These are phyloP conservation scores for Muricea muricata DNA, from an alignment of 92 coral and sea anemone species.

Conservation along the genomic window DNA sequence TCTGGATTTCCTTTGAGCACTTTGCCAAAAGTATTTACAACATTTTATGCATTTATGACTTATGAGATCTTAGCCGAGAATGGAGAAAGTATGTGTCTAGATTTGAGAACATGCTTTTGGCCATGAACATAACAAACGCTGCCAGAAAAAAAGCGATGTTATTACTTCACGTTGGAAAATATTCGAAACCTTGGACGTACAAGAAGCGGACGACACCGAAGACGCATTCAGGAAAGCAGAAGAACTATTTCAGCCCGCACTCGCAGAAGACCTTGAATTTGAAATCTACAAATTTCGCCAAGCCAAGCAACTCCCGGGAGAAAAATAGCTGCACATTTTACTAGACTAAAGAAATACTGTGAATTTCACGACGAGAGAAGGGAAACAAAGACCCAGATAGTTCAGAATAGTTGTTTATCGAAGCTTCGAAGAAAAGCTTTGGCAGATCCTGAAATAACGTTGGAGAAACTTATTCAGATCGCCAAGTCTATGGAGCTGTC, in stretches of 20 bases:
- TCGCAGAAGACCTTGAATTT: slow-evolving; percentile 35
- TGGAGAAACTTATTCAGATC: slow-evolving; percentile 29
- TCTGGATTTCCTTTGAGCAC: too few species aligned
- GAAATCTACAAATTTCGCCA: slow-evolving; percentile 45
- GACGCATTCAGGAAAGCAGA: slow-evolving; percentile 7
- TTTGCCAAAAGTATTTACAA: too few species aligned
- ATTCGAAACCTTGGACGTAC: slow-evolving; percentile 39
- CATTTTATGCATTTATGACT: too few species aligned
- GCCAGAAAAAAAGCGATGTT: slow-evolving; percentile 60
- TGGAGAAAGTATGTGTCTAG: slow-evolving; percentile 70
- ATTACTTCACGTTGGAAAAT: slow-evolving; percentile 69
- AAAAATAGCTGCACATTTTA: slow-evolving; percentile 26
- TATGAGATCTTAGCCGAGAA: slow-evolving; percentile 30
- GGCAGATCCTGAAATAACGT: slow-evolving; percentile 41
- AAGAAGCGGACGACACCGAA: slow-evolving; percentile 5
- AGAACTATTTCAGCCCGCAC: slow-evolving; percentile 22
- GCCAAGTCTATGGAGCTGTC: slow-evolving; percentile 48
- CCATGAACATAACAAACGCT: slow-evolving; percentile 41
- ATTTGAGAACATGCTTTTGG: slow-evolving; percentile 64
- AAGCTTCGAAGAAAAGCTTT: slow-evolving; percentile 45
- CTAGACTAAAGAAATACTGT: slow-evolving; percentile 13
- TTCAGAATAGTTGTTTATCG: slow-evolving; percentile 39
- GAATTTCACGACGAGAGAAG: slow-evolving; percentile 31
- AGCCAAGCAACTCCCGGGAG: slow-evolving; percentile 42
- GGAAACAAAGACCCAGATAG: slow-evolving; percentile 54